These are phyloP conservation scores for Dipodomys stephensi DNA, from an alignment of 2,113 vertebrate species.

Conservation along the genomic window DNA sequence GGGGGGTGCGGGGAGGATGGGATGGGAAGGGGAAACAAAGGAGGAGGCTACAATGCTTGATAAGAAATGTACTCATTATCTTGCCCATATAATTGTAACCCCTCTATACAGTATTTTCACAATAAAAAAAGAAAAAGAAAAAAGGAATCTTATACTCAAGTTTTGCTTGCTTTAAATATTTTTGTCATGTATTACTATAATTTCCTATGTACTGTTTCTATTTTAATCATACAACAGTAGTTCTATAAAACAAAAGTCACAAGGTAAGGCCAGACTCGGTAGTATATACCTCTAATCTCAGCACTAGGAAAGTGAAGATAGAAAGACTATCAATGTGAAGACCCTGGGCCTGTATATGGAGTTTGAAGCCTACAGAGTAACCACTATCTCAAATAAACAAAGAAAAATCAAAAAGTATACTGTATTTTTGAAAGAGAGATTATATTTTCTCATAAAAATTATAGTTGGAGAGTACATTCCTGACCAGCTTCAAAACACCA, in stretches of 20 bases:
- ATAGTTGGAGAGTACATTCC: not conserved
- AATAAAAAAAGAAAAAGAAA: too few species aligned
- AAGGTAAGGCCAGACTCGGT: not conserved
- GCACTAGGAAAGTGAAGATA: not conserved
- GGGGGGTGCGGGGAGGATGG: too few species aligned
- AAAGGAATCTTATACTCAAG: not conserved
- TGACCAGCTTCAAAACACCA: not conserved
- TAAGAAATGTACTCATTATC: too few species aligned
- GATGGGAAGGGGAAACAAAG: too few species aligned
- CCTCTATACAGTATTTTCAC: too few species aligned
- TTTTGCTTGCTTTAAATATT: slow-evolving; percentile 8
- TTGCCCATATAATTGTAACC: too few species aligned
- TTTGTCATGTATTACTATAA: not conserved
- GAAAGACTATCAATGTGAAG: too few species aligned
- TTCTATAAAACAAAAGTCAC: not conserved
- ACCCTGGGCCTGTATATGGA: too few species aligned
- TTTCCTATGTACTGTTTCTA: not conserved
- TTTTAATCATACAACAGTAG: not conserved
- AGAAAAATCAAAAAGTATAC: not conserved
- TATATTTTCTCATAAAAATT: not conserved
- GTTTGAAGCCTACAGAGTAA: not conserved
- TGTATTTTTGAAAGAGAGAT: not conserved
- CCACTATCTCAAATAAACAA: not conserved
- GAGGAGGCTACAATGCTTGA: too few species aligned
- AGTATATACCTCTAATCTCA: too few species aligned